Percentiles rank a stretch among this genome's conserved stretches.
phyloP scores from a whole-genome alignment of 2,113 vertebrate species.

The Gorsachius goisagi region DNA sequence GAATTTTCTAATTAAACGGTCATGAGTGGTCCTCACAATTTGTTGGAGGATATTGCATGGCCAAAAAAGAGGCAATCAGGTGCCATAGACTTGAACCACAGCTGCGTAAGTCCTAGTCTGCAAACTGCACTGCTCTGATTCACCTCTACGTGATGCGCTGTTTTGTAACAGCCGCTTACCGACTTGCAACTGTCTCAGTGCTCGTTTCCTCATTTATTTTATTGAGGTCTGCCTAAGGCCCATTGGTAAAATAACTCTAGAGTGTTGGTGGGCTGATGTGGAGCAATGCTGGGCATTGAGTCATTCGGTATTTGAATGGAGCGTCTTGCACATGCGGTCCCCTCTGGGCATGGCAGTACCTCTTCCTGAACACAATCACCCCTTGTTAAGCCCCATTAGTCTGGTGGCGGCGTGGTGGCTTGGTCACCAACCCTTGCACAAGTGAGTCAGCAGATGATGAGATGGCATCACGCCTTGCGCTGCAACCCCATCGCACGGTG shows the following conservation, averaged over 20 bases:
- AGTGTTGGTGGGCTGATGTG: neutral
- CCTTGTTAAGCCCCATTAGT: neutral
- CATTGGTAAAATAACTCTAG: neutral
- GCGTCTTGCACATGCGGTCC: neutral
- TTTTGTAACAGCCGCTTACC: neutral
- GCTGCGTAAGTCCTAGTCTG: fast-evolving
- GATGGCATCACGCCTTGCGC: fast-evolving
- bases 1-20: neutral
- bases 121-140: neutral
- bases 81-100: neutral
- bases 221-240: neutral
- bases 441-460: neutral
- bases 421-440: neutral
- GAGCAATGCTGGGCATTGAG: neutral
- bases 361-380: neutral
- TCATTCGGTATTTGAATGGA: neutral
- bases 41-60: neutral
- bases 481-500: fast-evolving
- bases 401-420: neutral
- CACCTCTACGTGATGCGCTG: fast-evolving
- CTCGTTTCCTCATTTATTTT: neutral
- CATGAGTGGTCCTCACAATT: neutral
- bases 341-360: neutral
- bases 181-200: neutral
- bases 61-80: neutral